Evolutionary conservation across 1,140 invertebrate species (phyloP), one percentile per base, ranked within the genome.

Genomic region (Phortica variegata): DNA sequence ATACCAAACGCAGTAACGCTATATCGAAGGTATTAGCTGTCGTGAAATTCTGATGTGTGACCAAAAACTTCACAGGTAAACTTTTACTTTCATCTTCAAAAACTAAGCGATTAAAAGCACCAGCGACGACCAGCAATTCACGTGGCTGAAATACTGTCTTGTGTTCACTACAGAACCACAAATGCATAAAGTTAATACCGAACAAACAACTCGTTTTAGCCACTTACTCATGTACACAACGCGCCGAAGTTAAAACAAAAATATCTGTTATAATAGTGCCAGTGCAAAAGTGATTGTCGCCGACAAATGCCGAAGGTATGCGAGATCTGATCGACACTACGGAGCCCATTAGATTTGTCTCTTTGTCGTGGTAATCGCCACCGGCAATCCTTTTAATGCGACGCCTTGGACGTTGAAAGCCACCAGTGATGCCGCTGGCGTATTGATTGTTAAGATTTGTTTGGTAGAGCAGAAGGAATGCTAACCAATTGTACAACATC

Each of bases 271-370:
- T 43, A 2, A 55, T 41, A 1, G 43, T 26, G 1, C 52, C 52
- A 0, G 37, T 38, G 40, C 52, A 55, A 39, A 47, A 55, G 16
- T 55, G 52, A 50, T 55, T 55, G 29, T 55, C 52, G 8, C 52
- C 52, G 44, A 53, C 47, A 34, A 48, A 53, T 20, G 17, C 29
- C 9, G 41, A 43, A 6, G 51, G 41, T 10, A 26, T 44, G 13
- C 37, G n/a, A 3, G 51, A 38, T 17, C 45, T 33, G 36, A 53
- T 53, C 13, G 51, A 53, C 1, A 53, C 51, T 2, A 53, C 31
- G 5, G 23, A 26, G 23, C 23, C 10, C 10, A 26, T n/a, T n/a
- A 26, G 23, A 26, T 26, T 26, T 6, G 10, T 6, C 10, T 26
- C 23, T 26, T 10, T 6, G 5, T 10, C 5, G 5, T 26, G 5